Conservation (phyloP, 2,113 vertebrate genomes). For the Drymodes brunneopygia region DNA sequence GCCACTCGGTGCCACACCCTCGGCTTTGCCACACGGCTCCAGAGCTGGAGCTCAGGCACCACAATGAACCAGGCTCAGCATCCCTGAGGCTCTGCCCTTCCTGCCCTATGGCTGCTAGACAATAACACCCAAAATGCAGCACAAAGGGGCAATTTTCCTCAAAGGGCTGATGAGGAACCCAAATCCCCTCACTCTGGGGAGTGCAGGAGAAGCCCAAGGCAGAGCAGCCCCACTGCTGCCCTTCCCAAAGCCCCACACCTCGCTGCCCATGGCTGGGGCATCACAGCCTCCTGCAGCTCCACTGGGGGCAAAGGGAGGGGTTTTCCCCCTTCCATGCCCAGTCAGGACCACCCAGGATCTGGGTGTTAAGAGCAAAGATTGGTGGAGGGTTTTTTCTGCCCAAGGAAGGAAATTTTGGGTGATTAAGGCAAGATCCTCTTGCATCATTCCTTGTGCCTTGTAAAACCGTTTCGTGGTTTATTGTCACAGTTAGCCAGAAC, state of each 20-base stretch:
- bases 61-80: accelerated
- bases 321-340: accelerated
- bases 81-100: not conserved
- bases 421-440: not conserved
- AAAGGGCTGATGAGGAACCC: not conserved
- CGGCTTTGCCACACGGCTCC: not conserved
- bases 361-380: not conserved
- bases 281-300: not conserved
- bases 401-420: not conserved
- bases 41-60: accelerated
- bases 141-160: not conserved
- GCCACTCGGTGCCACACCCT: not conserved
- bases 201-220: not conserved
- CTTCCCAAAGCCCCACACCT: accelerated
- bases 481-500: not conserved
- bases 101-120: not conserved
- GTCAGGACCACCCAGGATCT: accelerated
- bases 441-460: not conserved
- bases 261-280: accelerated
- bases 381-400: not conserved
- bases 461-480: not conserved
- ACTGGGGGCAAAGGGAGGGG: accelerated
- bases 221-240: not conserved
- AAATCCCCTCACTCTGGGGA: not conserved
- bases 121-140: not conserved